phyloP scores from a whole-genome alignment of 2,888 invertebrate genomes.

The Cotesia congregata region DNA sequence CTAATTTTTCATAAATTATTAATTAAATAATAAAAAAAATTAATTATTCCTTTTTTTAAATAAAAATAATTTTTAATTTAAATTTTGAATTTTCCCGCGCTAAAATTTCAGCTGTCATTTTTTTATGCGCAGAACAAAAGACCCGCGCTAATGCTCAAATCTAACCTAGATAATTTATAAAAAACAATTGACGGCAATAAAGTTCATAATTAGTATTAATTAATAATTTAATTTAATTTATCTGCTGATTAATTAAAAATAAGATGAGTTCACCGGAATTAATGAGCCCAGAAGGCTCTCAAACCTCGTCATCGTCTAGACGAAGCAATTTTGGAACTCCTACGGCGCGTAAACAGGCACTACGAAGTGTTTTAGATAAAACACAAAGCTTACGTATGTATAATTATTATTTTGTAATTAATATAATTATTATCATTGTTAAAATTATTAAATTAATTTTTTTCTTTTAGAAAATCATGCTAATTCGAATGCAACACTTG shows the following conservation, averaged over 20 bases:
- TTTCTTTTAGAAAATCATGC: constrained; percentile 55
- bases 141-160: no score
- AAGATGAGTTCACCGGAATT: not conserved
- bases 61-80: no score
- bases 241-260: not conserved
- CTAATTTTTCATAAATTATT: no score
- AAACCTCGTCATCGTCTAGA: constrained; percentile 13
- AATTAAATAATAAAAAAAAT: no score
- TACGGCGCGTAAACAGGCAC: constrained; percentile 52
- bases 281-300: not conserved
- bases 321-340: constrained; percentile 47
- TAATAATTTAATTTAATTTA: not conserved
- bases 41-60: no score
- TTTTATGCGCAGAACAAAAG: no score
- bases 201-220: not conserved
- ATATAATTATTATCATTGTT: not conserved
- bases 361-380: constrained; percentile 49
- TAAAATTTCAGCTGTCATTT: no score
- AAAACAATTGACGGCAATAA: not conserved
- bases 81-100: no score
- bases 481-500: constrained; percentile 48
- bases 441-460: constrained; percentile 15
- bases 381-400: constrained; percentile 56
- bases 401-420: not conserved
- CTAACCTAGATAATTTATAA: no score